Conservation (phyloP, 2,113 vertebrate species). For the Lipotes vexillifer region DNA sequence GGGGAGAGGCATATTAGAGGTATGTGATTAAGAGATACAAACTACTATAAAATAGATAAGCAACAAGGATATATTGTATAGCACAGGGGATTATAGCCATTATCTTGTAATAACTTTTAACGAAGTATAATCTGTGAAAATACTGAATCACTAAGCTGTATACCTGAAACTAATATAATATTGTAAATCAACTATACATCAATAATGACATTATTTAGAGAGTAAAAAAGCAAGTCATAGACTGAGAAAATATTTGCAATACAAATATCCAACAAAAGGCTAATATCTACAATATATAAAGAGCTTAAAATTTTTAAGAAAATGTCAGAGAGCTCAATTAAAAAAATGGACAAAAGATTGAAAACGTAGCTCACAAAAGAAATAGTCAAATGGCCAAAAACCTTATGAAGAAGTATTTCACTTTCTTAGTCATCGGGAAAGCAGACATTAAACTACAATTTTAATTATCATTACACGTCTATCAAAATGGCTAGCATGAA, state of each 20-base stretch:
- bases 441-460: neutral
- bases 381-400: neutral
- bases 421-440: neutral
- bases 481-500: neutral
- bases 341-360: neutral
- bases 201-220: neutral
- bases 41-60: neutral
- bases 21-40: neutral
- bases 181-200: neutral
- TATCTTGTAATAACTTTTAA: neutral
- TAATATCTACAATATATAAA: neutral
- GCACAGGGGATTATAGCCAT: neutral
- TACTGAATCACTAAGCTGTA: neutral
- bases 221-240: neutral
- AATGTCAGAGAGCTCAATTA: neutral
- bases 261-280: neutral
- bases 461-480: neutral
- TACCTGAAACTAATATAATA: neutral
- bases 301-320: neutral
- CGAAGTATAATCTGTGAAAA: neutral
- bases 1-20: neutral
- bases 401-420: neutral
- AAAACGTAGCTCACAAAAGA: neutral
- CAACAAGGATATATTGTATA: neutral
- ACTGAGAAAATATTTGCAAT: neutral